Conservation (phyloP, 2,888 invertebrate species). For the Tinea trinotella region DNA sequence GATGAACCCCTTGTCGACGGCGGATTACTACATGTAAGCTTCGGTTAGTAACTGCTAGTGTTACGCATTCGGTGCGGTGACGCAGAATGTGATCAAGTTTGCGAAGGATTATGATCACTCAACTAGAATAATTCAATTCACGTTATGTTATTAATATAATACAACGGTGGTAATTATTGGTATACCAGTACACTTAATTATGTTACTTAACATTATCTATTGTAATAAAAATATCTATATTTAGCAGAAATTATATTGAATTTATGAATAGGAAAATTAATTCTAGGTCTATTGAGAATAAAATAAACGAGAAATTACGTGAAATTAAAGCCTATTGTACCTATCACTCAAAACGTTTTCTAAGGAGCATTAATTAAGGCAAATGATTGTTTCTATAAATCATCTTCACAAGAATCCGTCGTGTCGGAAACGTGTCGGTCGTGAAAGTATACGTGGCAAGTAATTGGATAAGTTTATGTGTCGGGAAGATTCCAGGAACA, state of each 20-base stretch:
- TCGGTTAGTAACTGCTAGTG: slow-evolving; percentile 27
- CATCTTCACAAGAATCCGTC: slow-evolving; percentile 13
- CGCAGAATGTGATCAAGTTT: slow-evolving; percentile 3
- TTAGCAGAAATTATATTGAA: not conserved
- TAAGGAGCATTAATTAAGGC: not conserved
- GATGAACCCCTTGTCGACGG: slow-evolving; percentile 30
- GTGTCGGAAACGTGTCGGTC: slow-evolving; percentile 17
- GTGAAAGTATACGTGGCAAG: slow-evolving; percentile 35
- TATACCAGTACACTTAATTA: not conserved
- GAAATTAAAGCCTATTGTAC: not conserved
- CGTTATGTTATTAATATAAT: not conserved
- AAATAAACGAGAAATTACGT: slow-evolving; percentile 4
- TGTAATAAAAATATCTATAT: not conserved
- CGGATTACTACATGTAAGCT: slow-evolving; percentile 40
- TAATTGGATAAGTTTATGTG: slow-evolving; percentile 49
- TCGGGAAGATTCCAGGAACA: slow-evolving; percentile 30
- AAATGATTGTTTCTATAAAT: slow-evolving; percentile 10
- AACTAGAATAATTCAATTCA: not conserved
- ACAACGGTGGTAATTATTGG: not conserved
- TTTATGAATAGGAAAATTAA: not conserved
- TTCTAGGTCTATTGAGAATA: not conserved
- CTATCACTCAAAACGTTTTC: slow-evolving; percentile 9
- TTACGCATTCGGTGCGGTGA: not conserved
- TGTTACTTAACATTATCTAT: too few species aligned
- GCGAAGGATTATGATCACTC: not conserved